Conservation (phyloP, 2,888 invertebrate genomes). For the Rhogogaster chlorosoma region DNA sequence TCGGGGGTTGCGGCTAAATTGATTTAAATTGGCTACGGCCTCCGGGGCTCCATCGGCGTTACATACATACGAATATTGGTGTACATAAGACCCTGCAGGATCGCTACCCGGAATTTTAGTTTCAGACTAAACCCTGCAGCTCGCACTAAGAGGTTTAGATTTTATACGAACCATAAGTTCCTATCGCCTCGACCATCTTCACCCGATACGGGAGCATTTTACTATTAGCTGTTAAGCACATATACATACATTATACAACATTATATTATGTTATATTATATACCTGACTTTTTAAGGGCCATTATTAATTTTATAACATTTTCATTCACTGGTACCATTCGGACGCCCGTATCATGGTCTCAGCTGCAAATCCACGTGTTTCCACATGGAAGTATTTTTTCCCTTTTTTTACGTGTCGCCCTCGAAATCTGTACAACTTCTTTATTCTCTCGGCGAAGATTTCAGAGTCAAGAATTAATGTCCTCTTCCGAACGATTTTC, state of each 20-base stretch:
- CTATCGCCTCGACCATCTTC: conserved; percentile 62
- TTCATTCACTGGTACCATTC: conserved; percentile 57
- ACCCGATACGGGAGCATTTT: conserved; percentile 76
- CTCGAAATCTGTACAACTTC: neutral
- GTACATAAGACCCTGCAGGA: neutral
- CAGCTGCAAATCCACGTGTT: conserved; percentile 66
- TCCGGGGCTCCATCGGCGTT: conserved; percentile 4
- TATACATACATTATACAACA: neutral
- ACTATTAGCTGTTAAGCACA: conserved; percentile 51
- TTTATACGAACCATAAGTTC: conserved; percentile 55
- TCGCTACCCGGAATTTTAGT: conserved; percentile 1
- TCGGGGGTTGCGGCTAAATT: conserved; percentile 73
- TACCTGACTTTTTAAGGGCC: conserved; percentile 44
- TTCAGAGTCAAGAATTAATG: neutral
- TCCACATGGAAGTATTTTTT: neutral
- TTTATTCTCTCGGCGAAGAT: neutral
- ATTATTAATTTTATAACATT: conserved; percentile 62
- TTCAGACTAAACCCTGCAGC: neutral
- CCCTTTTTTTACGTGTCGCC: neutral
- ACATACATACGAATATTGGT: neutral
- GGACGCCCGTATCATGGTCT: conserved; percentile 69
- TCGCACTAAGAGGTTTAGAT: neutral
- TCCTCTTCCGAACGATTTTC: neutral
- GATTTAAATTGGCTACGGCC: conserved; percentile 73
- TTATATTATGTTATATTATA: conserved; percentile 7